Conservation (phyloP, 1,140 invertebrate species). For the Leptinotarsa undecemlineata region DNA sequence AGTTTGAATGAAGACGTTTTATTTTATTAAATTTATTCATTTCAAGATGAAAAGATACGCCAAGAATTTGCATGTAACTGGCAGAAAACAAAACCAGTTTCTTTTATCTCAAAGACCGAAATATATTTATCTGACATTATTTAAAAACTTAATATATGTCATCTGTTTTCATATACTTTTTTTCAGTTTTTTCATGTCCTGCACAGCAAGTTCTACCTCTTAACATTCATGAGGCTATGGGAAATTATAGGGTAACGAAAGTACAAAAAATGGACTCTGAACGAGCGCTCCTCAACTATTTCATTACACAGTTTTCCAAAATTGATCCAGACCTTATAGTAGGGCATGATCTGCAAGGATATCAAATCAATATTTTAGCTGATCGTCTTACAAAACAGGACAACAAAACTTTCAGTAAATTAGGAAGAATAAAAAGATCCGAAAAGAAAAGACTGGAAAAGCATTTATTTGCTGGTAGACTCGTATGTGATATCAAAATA, state of each 20-base stretch:
- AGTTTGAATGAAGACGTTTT: no score
- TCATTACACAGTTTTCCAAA: constrained; percentile 81
- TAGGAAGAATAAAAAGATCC: constrained; percentile 81
- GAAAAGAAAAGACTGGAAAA: constrained; percentile 59
- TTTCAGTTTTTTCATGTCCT: constrained; percentile 79
- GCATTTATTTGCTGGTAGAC: constrained; percentile 74
- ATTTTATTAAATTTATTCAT: no score
- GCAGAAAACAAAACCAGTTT: no score
- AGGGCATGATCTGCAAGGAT: constrained; percentile 87
- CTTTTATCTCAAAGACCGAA: no score
- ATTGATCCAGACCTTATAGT: constrained; percentile 93
- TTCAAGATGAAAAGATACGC: no score
- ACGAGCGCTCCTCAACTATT: constrained; percentile 79
- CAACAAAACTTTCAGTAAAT: constrained; percentile 86
- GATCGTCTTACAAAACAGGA: constrained; percentile 76
- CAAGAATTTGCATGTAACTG: no score
- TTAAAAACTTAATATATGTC: no score
- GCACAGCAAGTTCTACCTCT: constrained; percentile 78
- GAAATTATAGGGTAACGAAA: constrained; percentile 71
- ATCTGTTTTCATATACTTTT: constrained; percentile 26
- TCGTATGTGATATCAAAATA: constrained; percentile 92
- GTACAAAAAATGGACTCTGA: constrained; percentile 85
- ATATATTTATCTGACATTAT: no score
- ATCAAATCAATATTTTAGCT: constrained; percentile 86
- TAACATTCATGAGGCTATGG: constrained; percentile 69